phyloP scores from a whole-genome alignment of 2,797 vertebrate species.

The Allobates femoralis region DNA sequence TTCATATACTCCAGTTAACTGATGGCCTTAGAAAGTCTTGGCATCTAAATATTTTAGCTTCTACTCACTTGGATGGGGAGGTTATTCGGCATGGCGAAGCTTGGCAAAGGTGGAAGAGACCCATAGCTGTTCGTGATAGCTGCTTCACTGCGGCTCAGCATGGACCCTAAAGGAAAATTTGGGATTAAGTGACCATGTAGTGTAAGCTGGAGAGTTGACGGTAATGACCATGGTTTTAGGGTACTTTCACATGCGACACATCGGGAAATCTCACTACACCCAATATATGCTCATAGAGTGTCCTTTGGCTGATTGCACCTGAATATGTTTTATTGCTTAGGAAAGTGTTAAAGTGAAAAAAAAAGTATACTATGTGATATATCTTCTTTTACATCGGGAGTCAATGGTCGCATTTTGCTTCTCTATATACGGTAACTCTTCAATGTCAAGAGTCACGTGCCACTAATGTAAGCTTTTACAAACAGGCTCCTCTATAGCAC shows the following conservation, averaged over 20 bases:
- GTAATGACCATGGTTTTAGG: neutral
- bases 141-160: slow-evolving; percentile 82
- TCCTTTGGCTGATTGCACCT: too few relatives aligned
- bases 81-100: slow-evolving; percentile 69
- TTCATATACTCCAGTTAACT: neutral
- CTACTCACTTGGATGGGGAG: slow-evolving; percentile 67
- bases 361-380: too few relatives aligned
- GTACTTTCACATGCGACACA: too few relatives aligned
- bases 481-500: neutral
- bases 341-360: too few relatives aligned
- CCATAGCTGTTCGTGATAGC: slow-evolving; percentile 81
- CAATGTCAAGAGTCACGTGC: too few relatives aligned
- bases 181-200: neutral
- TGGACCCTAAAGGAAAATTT: slow-evolving; percentile 73
- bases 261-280: too few relatives aligned
- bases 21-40: neutral
- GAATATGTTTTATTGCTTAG: too few relatives aligned
- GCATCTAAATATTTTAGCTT: neutral
- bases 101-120: slow-evolving; percentile 66
- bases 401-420: too few relatives aligned
- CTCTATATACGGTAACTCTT: too few relatives aligned
- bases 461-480: too few relatives aligned
- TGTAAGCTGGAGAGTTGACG: neutral
- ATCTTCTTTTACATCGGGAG: too few relatives aligned
- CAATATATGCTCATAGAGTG: too few relatives aligned